Evolutionary conservation across 2,113 vertebrate genomes (phyloP), one percentile per base, ranked within the genome.

Genomic region (Callithrix jacchus): DNA sequence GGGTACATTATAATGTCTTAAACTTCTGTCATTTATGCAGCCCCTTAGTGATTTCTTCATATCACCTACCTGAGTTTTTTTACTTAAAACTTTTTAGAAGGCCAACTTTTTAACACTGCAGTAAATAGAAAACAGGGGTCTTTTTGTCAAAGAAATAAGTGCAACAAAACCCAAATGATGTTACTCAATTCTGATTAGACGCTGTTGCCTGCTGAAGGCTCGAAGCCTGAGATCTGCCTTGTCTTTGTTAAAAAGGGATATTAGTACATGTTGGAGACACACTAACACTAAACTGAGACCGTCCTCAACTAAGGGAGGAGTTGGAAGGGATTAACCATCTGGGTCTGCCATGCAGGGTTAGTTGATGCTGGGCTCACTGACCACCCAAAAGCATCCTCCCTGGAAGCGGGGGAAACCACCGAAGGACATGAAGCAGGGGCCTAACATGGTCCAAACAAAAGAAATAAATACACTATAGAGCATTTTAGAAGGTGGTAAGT

Each of bases 141-240:
- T 32, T 80, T 90, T 90, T 86, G 52, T 86, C 45, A 40, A 86
- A 90, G 45, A 64, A 93, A 35, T 70, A 76, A 77, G 45, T 45
- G 66, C 3, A 56, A 70, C 17, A 70, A 45, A 91, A 79, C 37
- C 52, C 37, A 91, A 88, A 68, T 52, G 74, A 81, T 89, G 20
- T 68, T 58, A 37, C 35, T 77, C 23, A 35, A 5, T 68, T 89
- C 70, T 58, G 68, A 35, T 64, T 89, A 71, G 87, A 45, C n/a
- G 25, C 4, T 37, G 64, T 54, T 10, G 13, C 13, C 64, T 54
- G 54, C 61, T 8, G 1, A 18, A 32, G n/a, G 45, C 77, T 83
- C 9, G 9, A 56, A 40, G 76, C 23, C 47, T 37, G 32, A 76
- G 68, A 82, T 10, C 5, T 47, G 32, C 47, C 21, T 47, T 56